Percentiles rank a stretch among this genome's conserved stretches.
Conservation (phyloP, 2,888 invertebrate species). For the Horisme vitalbata region DNA sequence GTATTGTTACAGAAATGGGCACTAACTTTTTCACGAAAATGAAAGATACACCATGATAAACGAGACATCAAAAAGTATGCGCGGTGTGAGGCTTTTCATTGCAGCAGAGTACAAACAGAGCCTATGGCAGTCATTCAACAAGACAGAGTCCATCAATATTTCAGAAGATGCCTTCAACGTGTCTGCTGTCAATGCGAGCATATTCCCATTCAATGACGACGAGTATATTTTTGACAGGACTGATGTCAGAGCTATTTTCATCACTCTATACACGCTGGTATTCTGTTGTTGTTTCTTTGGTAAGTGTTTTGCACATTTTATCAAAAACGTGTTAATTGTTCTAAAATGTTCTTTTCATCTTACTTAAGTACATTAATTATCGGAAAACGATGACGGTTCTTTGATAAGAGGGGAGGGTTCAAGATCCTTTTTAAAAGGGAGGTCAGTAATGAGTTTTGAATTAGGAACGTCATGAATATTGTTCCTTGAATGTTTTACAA, state of each 20-base stretch:
- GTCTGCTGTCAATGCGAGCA: slow-evolving; percentile 52
- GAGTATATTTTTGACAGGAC: slow-evolving; percentile 90
- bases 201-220: slow-evolving; percentile 61
- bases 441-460: too few relatives aligned
- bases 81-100: slow-evolving; percentile 50
- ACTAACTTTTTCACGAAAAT: slow-evolving; percentile 24
- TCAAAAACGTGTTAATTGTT: too few relatives aligned
- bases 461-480: too few relatives aligned
- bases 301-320: slow-evolving; percentile 76
- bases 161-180: slow-evolving; percentile 41
- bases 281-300: slow-evolving; percentile 93
- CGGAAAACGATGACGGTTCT: too few relatives aligned
- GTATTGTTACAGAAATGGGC: slow-evolving; percentile 58
- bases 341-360: too few relatives aligned
- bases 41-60: slow-evolving; percentile 42
- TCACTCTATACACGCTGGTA: slow-evolving; percentile 89
- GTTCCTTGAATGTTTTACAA: too few relatives aligned
- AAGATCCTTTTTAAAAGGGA: too few relatives aligned
- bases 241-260: slow-evolving; percentile 88
- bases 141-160: slow-evolving; percentile 38
- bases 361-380: too few relatives aligned
- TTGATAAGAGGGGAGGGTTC: too few relatives aligned
- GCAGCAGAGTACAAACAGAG: slow-evolving; percentile 49
- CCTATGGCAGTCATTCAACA: slow-evolving; percentile 46
- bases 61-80: slow-evolving; percentile 50